Evolutionary conservation across 2,888 invertebrate genomes (phyloP).

Genomic region (Masnerella sp.): DNA sequence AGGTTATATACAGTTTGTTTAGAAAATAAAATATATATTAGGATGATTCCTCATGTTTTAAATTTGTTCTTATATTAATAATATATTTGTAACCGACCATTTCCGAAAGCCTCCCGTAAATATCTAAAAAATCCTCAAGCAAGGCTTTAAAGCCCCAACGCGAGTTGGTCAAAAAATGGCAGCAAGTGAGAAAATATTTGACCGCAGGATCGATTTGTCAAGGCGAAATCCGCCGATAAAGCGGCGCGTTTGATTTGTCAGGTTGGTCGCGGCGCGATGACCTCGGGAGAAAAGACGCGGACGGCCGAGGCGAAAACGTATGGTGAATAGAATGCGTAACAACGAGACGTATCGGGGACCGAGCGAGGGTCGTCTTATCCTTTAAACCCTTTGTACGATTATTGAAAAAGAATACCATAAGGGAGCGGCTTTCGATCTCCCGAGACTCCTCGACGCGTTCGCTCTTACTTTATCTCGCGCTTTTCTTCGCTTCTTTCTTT

Average conservation of each 20-base stretch:
- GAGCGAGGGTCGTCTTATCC: slow-evolving; percentile 64
- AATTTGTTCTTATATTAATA: too few relatives aligned
- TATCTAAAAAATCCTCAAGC: too few relatives aligned
- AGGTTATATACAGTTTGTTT: too few relatives aligned
- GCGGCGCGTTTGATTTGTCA: slow-evolving; percentile 44
- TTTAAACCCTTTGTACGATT: slow-evolving; percentile 71
- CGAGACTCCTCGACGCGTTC: slow-evolving; percentile 42
- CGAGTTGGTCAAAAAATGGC: too few relatives aligned
- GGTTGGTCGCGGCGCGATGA: slow-evolving; percentile 35
- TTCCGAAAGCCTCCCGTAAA: too few relatives aligned
- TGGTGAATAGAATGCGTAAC: slow-evolving; percentile 60
- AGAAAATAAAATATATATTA: too few relatives aligned
- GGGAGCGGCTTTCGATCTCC: slow-evolving; percentile 67
- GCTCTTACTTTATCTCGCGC: slow-evolving; percentile 49
- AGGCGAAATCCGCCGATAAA: slow-evolving; percentile 32
- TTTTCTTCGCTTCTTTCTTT: slow-evolving; percentile 45
- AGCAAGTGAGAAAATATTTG: too few relatives aligned
- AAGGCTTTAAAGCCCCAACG: too few relatives aligned
- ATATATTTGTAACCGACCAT: too few relatives aligned
- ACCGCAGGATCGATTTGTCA: slow-evolving; percentile 24
- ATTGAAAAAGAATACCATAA: slow-evolving; percentile 70
- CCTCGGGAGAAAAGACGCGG: slow-evolving; percentile 26
- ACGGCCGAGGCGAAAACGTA: slow-evolving; percentile 29
- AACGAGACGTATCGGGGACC: slow-evolving; percentile 52
- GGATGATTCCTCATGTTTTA: too few relatives aligned